A percentile compares a stretch with the other conserved stretches of the same genome.
phyloP scores from a whole-genome alignment of 2,113 vertebrate genomes.

The Diadophis punctatus region DNA sequence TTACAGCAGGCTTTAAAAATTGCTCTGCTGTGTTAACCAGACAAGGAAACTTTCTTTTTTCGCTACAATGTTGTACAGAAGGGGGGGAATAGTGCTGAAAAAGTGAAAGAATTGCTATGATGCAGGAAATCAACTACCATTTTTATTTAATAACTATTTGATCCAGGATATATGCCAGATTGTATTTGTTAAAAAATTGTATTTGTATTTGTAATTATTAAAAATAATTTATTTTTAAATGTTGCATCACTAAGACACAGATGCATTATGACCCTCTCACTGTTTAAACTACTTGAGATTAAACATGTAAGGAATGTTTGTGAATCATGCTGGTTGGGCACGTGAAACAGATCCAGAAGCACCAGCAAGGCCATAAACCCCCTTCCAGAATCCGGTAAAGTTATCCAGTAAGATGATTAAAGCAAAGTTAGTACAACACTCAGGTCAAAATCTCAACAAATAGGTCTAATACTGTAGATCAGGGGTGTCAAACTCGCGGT shows the following conservation, averaged over 20 bases:
- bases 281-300: background rate
- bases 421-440: background rate
- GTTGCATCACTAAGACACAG: background rate
- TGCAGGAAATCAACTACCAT: background rate
- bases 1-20: constrained; percentile 24
- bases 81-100: constrained; percentile 10
- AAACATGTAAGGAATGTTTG: background rate
- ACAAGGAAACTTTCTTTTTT: background rate
- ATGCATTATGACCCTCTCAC: background rate
- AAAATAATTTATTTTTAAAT: background rate
- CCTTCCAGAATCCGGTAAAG: background rate
- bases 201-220: too few species aligned
- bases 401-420: background rate
- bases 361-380: background rate
- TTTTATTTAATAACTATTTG: constrained; percentile 12
- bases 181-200: background rate
- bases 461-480: background rate
- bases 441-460: background rate
- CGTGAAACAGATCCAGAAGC: background rate
- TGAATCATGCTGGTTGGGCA: background rate
- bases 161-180: background rate
- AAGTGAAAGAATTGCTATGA: background rate
- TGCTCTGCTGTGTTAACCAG: background rate
- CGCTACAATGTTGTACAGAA: background rate
- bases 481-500: too few species aligned